Evolutionary conservation across 2,113 vertebrate species (phyloP), one percentile per base, ranked within the genome.

Genomic region (Campylorhamphus procurvoides): DNA sequence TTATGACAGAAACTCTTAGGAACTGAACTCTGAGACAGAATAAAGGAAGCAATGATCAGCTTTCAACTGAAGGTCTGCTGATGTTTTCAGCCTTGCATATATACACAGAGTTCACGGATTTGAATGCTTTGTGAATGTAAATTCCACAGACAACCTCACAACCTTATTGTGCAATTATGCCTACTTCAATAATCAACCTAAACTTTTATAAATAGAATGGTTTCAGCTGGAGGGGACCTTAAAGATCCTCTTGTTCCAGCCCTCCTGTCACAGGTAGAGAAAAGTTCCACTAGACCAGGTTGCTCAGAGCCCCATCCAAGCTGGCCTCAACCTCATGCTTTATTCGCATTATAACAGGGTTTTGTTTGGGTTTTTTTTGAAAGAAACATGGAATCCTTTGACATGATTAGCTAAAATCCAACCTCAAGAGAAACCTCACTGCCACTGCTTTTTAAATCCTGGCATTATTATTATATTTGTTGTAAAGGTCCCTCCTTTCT

Each of bases 341-440:
- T 37, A 40, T 63, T 90, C 79, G 55, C 40, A 60, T 77, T 81
- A 9, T 22, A 78, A 56, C 82, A 24, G 4, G 28, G 23, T 23
- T 12, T 42, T 12, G 27, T 17, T 4, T 1, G 44, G 47, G 49
- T 7, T 12, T 50, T 50, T 18, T 7, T 42, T 66, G 31, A 62
- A 85, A 50, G 39, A 74, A 37, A 6, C 35, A 9, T 23, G 29
- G 88, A 88, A 84, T 77, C 66, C 13, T 95, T 89, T 94, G 91
- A 90, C 29, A 14, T 33, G 59, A 89, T 89, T 93, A 94, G 46
- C 66, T 89, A 60, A 96, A 96, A 84, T 89, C 52, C 74, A 31
- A 55, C n/a, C 71, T 92, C 78, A 89, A 78, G 63, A 87, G 81
- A 89, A 90, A 90, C 14, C 52, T 93, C 87, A 42, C 18, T 79